Conservation (phyloP, 1,140 invertebrate genomes). For the Pteromalus puparum region DNA sequence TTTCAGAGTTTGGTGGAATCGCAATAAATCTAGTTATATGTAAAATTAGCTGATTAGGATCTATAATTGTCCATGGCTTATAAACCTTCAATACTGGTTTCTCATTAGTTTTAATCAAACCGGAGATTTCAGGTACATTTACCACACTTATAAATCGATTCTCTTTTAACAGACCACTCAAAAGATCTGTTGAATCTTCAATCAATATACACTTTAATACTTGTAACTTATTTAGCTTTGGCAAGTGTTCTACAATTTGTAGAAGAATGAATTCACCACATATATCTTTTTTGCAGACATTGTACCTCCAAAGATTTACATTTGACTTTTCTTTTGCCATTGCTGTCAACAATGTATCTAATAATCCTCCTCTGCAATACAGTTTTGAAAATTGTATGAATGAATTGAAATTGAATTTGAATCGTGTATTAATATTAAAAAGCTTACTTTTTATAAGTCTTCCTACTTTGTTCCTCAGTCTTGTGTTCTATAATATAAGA, state of each 20-base stretch:
- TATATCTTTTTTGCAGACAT: slow-evolving; percentile 54
- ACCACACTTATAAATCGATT: slow-evolving; percentile 59
- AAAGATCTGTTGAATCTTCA: slow-evolving; percentile 61
- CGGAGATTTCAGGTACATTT: slow-evolving; percentile 65
- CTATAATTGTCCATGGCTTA: slow-evolving; percentile 66
- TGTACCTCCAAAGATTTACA: slow-evolving; percentile 67
- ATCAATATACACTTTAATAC: slow-evolving; percentile 62
- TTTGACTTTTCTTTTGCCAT: slow-evolving; percentile 62
- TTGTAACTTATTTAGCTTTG: slow-evolving; percentile 58
- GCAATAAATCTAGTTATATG: slow-evolving; percentile 64
- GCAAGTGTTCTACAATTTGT: slow-evolving; percentile 57
- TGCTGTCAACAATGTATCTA: slow-evolving; percentile 60
- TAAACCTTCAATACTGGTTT: slow-evolving; percentile 65
- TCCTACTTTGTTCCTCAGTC: slow-evolving; percentile 55
- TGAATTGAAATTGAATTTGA: slow-evolving; percentile 31
- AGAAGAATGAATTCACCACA: slow-evolving; percentile 55
- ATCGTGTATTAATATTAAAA: slow-evolving; percentile 1
- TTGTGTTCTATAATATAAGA: slow-evolving; percentile 39
- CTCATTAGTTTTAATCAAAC: slow-evolving; percentile 56
- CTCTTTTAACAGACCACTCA: slow-evolving; percentile 37
- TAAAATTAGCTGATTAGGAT: slow-evolving; percentile 57
- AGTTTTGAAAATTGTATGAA: slow-evolving; percentile 21
- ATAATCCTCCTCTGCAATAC: slow-evolving; percentile 65
- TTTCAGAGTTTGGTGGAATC: slow-evolving; percentile 17
- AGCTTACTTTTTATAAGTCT: slow-evolving; percentile 63